Base-by-base conservation (phyloP, 2,888 invertebrate species). In the Steinernema hermaphroditum region DNA sequence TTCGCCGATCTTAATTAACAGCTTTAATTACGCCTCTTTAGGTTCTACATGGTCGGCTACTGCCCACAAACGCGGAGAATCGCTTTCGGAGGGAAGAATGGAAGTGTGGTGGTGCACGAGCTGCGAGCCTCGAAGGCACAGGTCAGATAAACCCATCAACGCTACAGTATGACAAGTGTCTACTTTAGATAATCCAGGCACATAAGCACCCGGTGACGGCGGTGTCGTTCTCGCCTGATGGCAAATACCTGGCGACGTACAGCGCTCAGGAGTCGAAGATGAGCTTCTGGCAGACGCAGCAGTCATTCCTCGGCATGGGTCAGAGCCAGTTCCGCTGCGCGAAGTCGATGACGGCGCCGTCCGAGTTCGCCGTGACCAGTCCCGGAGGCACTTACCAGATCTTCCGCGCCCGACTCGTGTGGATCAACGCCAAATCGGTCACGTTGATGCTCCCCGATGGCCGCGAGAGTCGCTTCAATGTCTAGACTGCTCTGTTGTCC, bases 291-390 rank as follows among this genome's bases (percentile, higher is more conserved):
- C 97, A 97, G 91, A 96, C 95, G 79, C 82, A 91, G 91, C 82
- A 78, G 68, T 79, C 80, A n/a, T 85, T 83, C 74, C 96, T 98
- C 89, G 97, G 96, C 0, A 90, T 98, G 84, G 98, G 98, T 19
- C 94, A 96, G 80, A 94, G 94, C 4, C 96, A 96, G 89, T 96
- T 96, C 0, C 92, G 94, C 75, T 96, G 96, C 89, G 92, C 96
- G 50, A 95, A 96, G 87, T 94, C 94, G 69, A 77, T 94, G 89
- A 85, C 84, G 2, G 87, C 87, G 1, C 94, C 94, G 79, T 94
- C 94, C 0, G 94, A 94, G 0, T 92, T 94, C 87, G 93, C 94
- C 41, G 94, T 94, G 87, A 81, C 85, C 77, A 87, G 86, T 34
- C 83, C 83, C 14, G 50, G 85, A 84, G 41, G 80, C 72, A 86